Base-by-base conservation (phyloP, 2,113 vertebrate genomes). In the Gasterosteus nipponicus region DNA sequence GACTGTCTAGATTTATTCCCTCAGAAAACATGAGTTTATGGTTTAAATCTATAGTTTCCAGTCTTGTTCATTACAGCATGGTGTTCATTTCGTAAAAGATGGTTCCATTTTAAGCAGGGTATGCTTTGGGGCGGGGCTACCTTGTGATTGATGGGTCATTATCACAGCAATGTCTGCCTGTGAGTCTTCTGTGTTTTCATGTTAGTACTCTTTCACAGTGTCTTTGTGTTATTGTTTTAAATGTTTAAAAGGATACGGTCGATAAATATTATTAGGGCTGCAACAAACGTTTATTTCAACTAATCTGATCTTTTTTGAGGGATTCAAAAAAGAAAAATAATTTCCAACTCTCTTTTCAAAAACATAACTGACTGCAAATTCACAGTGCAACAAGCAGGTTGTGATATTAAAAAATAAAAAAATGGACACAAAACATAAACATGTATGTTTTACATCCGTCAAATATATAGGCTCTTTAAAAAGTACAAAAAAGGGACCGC, bases 11-110 rank as follows among this genome's bases (percentile, higher is more conserved):
- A 38, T 38, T 47, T 56, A 56, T 56, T 56, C 10, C 53, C 53
- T 56, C 22, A 56, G 53, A 29, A 56, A 54, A 56, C 53, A 56
- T 56, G 53, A 56, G 53, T 56, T 26, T 29, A 29, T 54, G 51
- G 44, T 54, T 22, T 26, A 22, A 53, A 22, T 53, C 22, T 56
- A 22, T 56, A 56, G 53, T 56, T 56, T 56, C 22, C 29, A 29
- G 53, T 56, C 22, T 56, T 56, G 19, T 29, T 56, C 53, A 56
- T 29, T 29, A 56, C 53, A 29, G 22, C 19, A 29, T 14, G 22
- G 14, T 56, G 22, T 56, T 53, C 51, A 53, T 22, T 53, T 53
- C 3, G n/a, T 22, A 53, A 10, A 22, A n/a, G 3, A 26, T 54
- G 47, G 18, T 51, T 51, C 18, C n/a, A 54, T 54, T 26, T 54